phyloP scores from a whole-genome alignment of 2,888 invertebrate genomes.

The Esperia sulphurella region DNA sequence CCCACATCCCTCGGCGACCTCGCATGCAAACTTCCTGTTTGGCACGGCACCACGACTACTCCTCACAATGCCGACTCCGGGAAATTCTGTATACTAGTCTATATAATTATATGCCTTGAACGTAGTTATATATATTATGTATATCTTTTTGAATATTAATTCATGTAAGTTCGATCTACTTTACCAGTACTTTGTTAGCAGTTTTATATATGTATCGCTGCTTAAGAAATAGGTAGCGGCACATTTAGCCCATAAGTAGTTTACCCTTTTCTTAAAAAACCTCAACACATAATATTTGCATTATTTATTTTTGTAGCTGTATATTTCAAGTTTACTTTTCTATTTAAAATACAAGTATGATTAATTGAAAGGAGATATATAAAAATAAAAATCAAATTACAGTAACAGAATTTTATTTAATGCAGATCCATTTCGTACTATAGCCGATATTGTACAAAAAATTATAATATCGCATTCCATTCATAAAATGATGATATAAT shows the following conservation, averaged over 20 bases:
- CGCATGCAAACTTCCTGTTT: conserved; percentile 73
- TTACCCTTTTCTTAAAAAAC: too few species aligned
- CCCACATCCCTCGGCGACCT: conserved; percentile 62
- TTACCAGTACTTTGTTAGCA: too few species aligned
- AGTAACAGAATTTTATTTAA: conserved; percentile 80
- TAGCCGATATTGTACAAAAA: conserved; percentile 79
- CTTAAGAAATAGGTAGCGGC: too few species aligned
- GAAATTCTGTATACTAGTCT: conserved; percentile 32
- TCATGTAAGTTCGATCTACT: too few species aligned
- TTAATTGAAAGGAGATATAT: too few species aligned
- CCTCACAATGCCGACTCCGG: conserved; percentile 51
- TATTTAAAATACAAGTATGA: too few species aligned
- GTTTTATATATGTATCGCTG: too few species aligned
- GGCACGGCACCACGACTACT: conserved; percentile 71
- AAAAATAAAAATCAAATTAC: conserved; percentile 48
- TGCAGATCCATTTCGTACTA: conserved; percentile 74
- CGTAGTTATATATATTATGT: background rate
- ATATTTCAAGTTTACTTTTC: too few species aligned
- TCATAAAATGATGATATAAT: conserved; percentile 60
- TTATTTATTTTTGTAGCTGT: too few species aligned
- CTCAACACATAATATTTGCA: too few species aligned
- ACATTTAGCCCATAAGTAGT: too few species aligned
- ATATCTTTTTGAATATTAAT: background rate
- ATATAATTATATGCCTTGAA: conserved; percentile 17
- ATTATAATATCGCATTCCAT: conserved; percentile 67